phyloP scores from a whole-genome alignment of 2,888 invertebrate genomes.

The Charanyca ferruginea region DNA sequence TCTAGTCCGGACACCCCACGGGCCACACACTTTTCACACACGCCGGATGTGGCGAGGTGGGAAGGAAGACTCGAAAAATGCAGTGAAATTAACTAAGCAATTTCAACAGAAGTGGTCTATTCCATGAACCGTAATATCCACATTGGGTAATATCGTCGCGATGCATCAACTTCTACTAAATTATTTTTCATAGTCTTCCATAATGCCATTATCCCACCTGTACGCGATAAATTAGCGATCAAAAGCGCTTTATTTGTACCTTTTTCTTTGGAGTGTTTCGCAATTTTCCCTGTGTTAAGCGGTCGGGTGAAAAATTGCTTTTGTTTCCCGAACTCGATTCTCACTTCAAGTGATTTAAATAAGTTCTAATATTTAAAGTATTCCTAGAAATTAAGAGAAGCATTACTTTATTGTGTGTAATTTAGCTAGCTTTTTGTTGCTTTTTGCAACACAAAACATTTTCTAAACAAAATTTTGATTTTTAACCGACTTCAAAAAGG shows the following conservation, averaged over 20 bases:
- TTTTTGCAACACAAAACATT: too few relatives aligned
- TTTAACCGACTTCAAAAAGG: too few relatives aligned
- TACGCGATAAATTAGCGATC: conserved; percentile 48
- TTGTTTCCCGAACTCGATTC: conserved; percentile 52
- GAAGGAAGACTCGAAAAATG: too few relatives aligned
- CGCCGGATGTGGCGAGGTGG: too few relatives aligned
- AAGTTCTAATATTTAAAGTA: conserved; percentile 52
- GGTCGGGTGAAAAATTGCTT: conserved; percentile 65
- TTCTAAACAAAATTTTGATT: too few relatives aligned
- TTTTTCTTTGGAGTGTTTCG: conserved; percentile 48
- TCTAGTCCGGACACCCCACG: too few relatives aligned
- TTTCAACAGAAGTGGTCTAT: neutral
- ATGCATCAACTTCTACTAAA: conserved; percentile 17
- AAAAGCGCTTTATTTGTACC: conserved; percentile 39
- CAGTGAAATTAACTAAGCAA: neutral
- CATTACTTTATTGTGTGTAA: too few relatives aligned
- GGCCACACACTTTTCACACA: too few relatives aligned
- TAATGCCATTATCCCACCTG: conserved; percentile 44
- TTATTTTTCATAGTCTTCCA: conserved; percentile 13
- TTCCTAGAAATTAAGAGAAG: conserved; percentile 18
- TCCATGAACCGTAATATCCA: neutral
- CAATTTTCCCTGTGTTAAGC: conserved; percentile 48
- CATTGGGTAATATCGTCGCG: neutral
- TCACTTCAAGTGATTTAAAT: conserved; percentile 58
- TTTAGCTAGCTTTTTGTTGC: too few relatives aligned